These are phyloP conservation scores for Cardiocondyla obscurior DNA, from an alignment of 1,140 invertebrate genomes.

Conservation along the genomic window DNA sequence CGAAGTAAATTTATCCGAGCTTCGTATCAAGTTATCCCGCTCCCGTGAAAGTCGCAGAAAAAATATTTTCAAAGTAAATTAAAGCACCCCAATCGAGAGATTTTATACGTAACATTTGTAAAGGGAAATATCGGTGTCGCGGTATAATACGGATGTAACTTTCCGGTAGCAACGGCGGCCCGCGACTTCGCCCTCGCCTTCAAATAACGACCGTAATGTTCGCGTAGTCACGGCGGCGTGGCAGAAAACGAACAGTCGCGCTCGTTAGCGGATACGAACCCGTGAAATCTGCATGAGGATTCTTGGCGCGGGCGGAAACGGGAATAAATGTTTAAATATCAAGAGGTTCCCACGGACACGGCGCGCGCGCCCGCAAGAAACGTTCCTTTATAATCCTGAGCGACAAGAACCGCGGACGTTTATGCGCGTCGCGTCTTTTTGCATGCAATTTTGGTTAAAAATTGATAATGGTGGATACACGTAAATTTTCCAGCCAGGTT, in stretches of 20 bases:
- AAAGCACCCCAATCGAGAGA: not conserved
- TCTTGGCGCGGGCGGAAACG: slow-evolving; percentile 18
- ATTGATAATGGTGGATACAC: not conserved
- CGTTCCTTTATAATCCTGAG: slow-evolving; percentile 9
- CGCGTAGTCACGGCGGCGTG: slow-evolving; percentile 36
- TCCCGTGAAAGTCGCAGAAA: not conserved
- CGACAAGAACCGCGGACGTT: slow-evolving; percentile 11
- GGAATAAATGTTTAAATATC: slow-evolving; percentile 47
- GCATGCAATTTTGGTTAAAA: not conserved
- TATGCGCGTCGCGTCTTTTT: not conserved
- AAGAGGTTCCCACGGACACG: not conserved
- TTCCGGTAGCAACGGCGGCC: not conserved
- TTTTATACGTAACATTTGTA: slow-evolving; percentile 21
- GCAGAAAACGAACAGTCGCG: slow-evolving; percentile 39
- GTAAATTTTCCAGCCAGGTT: not conserved
- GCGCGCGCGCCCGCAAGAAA: not conserved
- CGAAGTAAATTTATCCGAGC: too few species aligned
- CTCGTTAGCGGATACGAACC: slow-evolving; percentile 36
- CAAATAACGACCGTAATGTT: slow-evolving; percentile 37
- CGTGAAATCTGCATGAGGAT: slow-evolving; percentile 45
- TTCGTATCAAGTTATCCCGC: not conserved
- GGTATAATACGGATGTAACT: not conserved
- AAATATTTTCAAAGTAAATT: not conserved
- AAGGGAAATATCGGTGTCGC: slow-evolving; percentile 7
- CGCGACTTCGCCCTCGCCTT: slow-evolving; percentile 4